Evolutionary conservation across 1,140 invertebrate species (phyloP).

Genomic region (Drosophila arawakana): DNA sequence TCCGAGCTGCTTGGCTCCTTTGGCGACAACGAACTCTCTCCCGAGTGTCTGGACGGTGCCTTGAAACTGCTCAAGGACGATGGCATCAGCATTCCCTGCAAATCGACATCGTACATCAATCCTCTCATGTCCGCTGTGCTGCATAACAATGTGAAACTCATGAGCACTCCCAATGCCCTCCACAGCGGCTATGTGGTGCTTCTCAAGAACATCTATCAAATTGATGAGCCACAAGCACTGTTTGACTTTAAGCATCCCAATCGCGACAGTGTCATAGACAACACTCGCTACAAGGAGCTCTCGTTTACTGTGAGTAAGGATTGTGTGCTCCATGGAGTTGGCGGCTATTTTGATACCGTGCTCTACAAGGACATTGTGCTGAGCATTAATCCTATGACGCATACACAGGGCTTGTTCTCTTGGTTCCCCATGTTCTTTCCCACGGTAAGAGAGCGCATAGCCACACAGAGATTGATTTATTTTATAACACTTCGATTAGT

Average conservation of each 20-base stretch:
- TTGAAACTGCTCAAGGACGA: slow-evolving; percentile 94
- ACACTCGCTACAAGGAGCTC: slow-evolving; percentile 90
- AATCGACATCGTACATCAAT: slow-evolving; percentile 95
- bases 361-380: slow-evolving; percentile 94
- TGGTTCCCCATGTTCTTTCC: slow-evolving; percentile 99
- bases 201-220: slow-evolving; percentile 94
- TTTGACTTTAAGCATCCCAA: slow-evolving; percentile 97
- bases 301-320: slow-evolving; percentile 90
- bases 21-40: slow-evolving; percentile 99
- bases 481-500: too few species aligned
- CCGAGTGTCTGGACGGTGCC: slow-evolving; percentile 98
- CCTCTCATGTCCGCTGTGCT: slow-evolving; percentile 89
- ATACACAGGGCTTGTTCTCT: slow-evolving; percentile 96
- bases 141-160: slow-evolving; percentile 85
- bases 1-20: slow-evolving; percentile 99
- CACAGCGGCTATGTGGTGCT: slow-evolving; percentile 93
- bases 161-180: slow-evolving; percentile 42
- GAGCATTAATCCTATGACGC: slow-evolving; percentile 95
- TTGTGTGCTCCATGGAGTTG: slow-evolving; percentile 95
- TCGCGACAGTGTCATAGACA: slow-evolving; percentile 87
- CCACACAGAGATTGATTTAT: too few species aligned
- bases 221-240: slow-evolving; percentile 91
- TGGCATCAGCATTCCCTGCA: slow-evolving; percentile 96
- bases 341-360: slow-evolving; percentile 96
- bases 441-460: slow-evolving; percentile 86